Percentiles rank a stretch among this genome's conserved stretches.
Conservation (phyloP, 2,113 vertebrate species). For the Hypanus sabinus region DNA sequence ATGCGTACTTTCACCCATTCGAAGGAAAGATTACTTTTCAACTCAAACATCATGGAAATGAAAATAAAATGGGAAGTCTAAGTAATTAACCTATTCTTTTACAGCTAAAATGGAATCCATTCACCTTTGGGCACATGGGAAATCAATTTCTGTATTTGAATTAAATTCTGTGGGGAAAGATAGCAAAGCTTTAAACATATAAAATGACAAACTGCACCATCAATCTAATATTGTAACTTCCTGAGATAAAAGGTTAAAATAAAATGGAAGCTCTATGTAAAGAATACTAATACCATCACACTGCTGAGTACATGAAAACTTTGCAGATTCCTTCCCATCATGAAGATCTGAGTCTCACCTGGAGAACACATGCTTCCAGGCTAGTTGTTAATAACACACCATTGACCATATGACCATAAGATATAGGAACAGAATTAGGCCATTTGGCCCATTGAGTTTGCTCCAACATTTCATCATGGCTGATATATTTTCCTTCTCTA, state of each 20-base stretch:
- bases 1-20: neutral
- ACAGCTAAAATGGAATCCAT: neutral
- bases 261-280: neutral
- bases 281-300: neutral
- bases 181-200: conserved; percentile 23
- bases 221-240: conserved; percentile 17
- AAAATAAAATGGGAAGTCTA: neutral
- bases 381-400: neutral
- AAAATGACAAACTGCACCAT: neutral
- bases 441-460: too few species aligned
- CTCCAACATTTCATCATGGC: too few species aligned
- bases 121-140: conserved; percentile 18
- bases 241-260: conserved; percentile 15
- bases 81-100: conserved; percentile 29
- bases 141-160: conserved; percentile 16
- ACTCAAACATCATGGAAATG: conserved; percentile 15
- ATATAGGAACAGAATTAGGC: too few species aligned
- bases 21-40: neutral
- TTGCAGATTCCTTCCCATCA: neutral
- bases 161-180: neutral
- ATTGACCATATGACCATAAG: neutral
- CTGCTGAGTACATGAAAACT: neutral
- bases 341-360: neutral
- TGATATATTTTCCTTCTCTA: too few species aligned
- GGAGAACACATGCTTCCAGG: neutral